phyloP scores from a whole-genome alignment of 2,113 vertebrate species.

The Forbesichthys papilliferus region DNA sequence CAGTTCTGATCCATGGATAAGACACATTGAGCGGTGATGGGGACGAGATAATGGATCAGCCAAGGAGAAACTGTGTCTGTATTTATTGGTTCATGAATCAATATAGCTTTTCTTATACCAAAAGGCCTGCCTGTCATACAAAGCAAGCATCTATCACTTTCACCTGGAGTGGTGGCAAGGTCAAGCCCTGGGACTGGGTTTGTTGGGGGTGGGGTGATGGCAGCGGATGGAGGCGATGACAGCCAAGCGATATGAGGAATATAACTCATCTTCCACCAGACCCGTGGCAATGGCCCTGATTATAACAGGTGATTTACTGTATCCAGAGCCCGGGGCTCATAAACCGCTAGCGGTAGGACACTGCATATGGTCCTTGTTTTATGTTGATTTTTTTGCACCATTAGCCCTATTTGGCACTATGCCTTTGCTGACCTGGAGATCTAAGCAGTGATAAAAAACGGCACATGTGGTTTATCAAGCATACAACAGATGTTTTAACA shows the following conservation, averaged over 20 bases:
- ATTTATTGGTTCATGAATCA: constrained; percentile 82
- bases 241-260: constrained; percentile 59
- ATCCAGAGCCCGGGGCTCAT: constrained; percentile 54
- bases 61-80: constrained; percentile 66
- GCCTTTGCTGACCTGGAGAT: constrained; percentile 67
- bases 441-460: constrained; percentile 51
- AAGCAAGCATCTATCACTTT: constrained; percentile 75
- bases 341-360: constrained; percentile 64
- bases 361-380: constrained; percentile 65
- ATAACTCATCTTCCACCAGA: constrained; percentile 69
- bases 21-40: constrained; percentile 39
- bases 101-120: constrained; percentile 73
- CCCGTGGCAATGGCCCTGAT: constrained; percentile 70
- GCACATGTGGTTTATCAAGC: constrained; percentile 56
- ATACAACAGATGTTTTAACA: constrained; percentile 48
- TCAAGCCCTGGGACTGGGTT: constrained; percentile 45
- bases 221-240: constrained; percentile 64
- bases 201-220: constrained; percentile 23
- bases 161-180: constrained; percentile 73
- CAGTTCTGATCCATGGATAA: constrained; percentile 79
- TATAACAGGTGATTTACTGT: constrained; percentile 72
- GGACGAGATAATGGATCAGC: constrained; percentile 49
- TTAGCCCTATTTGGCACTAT: constrained; percentile 55
- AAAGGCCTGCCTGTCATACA: constrained; percentile 60
- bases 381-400: constrained; percentile 69